Conservation (phyloP, 2,888 invertebrate genomes). For the Drosophila macrospina region DNA sequence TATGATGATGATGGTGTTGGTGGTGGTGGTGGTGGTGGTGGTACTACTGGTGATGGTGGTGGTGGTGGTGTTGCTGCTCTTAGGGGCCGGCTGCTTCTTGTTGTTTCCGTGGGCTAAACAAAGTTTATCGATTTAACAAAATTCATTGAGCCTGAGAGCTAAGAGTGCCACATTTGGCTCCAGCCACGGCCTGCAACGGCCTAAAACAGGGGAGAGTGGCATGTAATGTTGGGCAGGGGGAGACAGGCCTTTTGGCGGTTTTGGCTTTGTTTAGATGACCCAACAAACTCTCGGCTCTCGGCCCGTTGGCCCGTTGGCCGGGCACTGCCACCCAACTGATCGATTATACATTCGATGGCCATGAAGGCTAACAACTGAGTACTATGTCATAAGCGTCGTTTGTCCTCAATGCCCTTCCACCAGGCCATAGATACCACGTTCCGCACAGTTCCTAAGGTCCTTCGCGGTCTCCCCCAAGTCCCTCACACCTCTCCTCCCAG, state of each 20-base stretch:
- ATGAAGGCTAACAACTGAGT: constrained; percentile 68
- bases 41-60: constrained; percentile 14
- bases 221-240: background rate
- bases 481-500: background rate
- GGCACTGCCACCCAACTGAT: constrained; percentile 75
- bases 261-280: constrained; percentile 79
- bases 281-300: constrained; percentile 69
- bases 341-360: constrained; percentile 81
- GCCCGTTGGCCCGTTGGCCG: constrained; percentile 61
- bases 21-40: constrained; percentile 23
- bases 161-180: constrained; percentile 76
- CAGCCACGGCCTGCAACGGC: constrained; percentile 37
- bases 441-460: background rate
- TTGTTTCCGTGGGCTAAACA: constrained; percentile 81
- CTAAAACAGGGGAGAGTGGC: background rate
- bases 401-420: constrained; percentile 57
- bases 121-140: constrained; percentile 81
- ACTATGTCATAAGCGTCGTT: constrained; percentile 22
- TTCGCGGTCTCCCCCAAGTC: background rate
- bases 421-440: constrained; percentile 49
- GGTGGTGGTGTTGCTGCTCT: constrained; percentile 38
- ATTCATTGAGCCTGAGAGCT: constrained; percentile 69
- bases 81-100: constrained; percentile 69
- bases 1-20: constrained; percentile 15
- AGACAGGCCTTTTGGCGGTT: constrained; percentile 34